Conservation (phyloP, 2,797 vertebrate genomes). For the Helarctos malayanus region DNA sequence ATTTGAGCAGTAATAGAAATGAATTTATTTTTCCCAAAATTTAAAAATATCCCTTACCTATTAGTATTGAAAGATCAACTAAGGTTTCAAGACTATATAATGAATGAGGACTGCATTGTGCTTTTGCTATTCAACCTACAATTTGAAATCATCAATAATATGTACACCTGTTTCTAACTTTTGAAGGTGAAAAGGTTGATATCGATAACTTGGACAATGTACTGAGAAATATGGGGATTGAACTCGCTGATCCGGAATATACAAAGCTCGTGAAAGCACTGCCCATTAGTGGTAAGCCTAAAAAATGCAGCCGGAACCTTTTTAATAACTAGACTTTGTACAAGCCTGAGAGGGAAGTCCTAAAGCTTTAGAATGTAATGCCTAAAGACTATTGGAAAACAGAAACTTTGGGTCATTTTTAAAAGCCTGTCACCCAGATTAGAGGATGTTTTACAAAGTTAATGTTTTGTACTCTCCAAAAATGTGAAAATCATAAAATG, state of each 20-base stretch:
- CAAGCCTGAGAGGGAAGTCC: not conserved
- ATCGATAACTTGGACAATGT: slow-evolving; percentile 38
- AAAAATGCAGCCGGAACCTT: not conserved
- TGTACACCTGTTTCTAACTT: not conserved
- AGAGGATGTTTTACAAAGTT: not conserved
- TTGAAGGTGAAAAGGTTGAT: slow-evolving; percentile 65
- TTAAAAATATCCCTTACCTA: not conserved
- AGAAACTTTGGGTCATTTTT: not conserved
- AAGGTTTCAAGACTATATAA: not conserved
- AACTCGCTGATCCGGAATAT: slow-evolving; percentile 38
- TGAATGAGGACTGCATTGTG: not conserved
- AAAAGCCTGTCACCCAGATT: not conserved
- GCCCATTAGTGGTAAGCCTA: slow-evolving; percentile 62
- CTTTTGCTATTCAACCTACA: not conserved
- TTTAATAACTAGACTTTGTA: not conserved
- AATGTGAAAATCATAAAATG: not conserved
- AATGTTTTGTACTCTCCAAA: not conserved
- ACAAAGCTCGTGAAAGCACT: slow-evolving; percentile 55
- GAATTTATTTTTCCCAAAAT: not conserved
- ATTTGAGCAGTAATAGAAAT: not conserved
- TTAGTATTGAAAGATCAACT: not conserved
- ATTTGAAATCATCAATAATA: not conserved
- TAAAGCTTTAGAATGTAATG: not conserved
- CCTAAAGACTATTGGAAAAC: not conserved
- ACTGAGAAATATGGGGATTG: slow-evolving; percentile 44